A percentile compares a stretch with the other conserved stretches of the same genome.
Conservation (phyloP, 2,888 invertebrate species). For the Autographa gamma region DNA sequence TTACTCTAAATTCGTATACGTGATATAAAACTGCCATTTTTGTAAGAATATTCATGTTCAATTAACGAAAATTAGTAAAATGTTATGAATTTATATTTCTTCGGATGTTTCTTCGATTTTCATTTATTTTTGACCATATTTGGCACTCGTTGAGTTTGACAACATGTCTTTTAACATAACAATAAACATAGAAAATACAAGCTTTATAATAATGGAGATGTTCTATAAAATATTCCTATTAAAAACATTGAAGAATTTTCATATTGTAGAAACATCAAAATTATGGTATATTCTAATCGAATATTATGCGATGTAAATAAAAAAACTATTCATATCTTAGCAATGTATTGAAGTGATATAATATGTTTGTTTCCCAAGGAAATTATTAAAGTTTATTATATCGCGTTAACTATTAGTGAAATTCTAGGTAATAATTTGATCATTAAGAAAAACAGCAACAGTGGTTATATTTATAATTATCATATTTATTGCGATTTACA, state of each 20-base stretch:
- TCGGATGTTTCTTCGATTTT: conserved; percentile 38
- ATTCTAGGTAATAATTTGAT: conserved; percentile 71
- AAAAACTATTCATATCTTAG: conserved; percentile 87
- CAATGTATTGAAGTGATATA: conserved; percentile 84
- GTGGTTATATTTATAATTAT: conserved; percentile 26
- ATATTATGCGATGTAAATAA: conserved; percentile 77
- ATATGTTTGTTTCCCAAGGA: conserved; percentile 85
- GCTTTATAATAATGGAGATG: conserved; percentile 52
- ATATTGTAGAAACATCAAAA: conserved; percentile 56
- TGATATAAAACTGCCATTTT: conserved; percentile 87
- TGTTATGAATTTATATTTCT: conserved; percentile 41
- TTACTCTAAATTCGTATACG: conserved; percentile 80
- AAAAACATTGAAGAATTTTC: conserved; percentile 56
- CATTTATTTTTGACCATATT: conserved; percentile 37
- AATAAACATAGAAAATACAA: conserved; percentile 46
- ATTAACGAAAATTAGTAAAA: conserved; percentile 65
- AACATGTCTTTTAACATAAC: conserved; percentile 33
- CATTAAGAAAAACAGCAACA: conserved; percentile 62
- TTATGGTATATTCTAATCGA: conserved; percentile 62
- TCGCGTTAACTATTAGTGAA: conserved; percentile 83
- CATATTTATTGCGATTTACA: conserved; percentile 13
- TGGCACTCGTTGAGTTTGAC: conserved; percentile 43
- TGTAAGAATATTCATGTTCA: conserved; percentile 72
- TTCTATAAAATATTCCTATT: conserved; percentile 57
- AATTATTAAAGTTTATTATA: conserved; percentile 85